phyloP scores from a whole-genome alignment of 2,888 invertebrate species.

The Pinctada fucata region DNA sequence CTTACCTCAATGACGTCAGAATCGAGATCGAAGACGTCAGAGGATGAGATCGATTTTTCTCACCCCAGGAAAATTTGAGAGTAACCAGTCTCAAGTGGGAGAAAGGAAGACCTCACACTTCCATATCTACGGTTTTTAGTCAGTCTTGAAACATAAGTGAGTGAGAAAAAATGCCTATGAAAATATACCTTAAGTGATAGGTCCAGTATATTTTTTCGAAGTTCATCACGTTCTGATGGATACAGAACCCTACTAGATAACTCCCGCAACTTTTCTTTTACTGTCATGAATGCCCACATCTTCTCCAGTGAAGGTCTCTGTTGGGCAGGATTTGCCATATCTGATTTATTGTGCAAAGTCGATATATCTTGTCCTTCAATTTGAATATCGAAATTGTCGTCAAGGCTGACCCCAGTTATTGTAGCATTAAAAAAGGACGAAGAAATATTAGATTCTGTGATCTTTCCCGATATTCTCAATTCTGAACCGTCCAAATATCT shows the following conservation, averaged over 20 bases:
- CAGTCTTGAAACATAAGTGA: too few species aligned
- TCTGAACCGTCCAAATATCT: slow-evolving; percentile 63
- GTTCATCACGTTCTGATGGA: slow-evolving; percentile 43
- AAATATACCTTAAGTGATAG: slow-evolving; percentile 67
- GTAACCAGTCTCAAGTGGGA: too few species aligned
- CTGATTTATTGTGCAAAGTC: not conserved
- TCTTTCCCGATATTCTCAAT: slow-evolving; percentile 57
- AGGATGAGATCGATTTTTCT: too few species aligned
- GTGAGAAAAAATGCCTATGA: too few species aligned
- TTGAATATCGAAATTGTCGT: not conserved
- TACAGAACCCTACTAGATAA: slow-evolving; percentile 49
- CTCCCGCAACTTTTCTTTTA: slow-evolving; percentile 59
- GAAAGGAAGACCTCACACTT: too few species aligned
- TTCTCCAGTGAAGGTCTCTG: slow-evolving; percentile 53
- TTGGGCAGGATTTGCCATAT: not conserved
- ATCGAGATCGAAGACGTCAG: too few species aligned
- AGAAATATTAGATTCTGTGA: slow-evolving; percentile 34
- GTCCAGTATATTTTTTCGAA: slow-evolving; percentile 52
- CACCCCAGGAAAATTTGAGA: too few species aligned
- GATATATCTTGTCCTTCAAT: not conserved
- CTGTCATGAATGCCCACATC: slow-evolving; percentile 67
- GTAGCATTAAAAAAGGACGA: not conserved
- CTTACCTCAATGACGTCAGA: too few species aligned
- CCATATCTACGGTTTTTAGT: too few species aligned
- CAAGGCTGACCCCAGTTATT: not conserved